A percentile compares a stretch with the other conserved stretches of the same genome.
Evolutionary conservation across 2,797 vertebrate genomes (phyloP).

Genomic region (Ptychadena robeensis): DNA sequence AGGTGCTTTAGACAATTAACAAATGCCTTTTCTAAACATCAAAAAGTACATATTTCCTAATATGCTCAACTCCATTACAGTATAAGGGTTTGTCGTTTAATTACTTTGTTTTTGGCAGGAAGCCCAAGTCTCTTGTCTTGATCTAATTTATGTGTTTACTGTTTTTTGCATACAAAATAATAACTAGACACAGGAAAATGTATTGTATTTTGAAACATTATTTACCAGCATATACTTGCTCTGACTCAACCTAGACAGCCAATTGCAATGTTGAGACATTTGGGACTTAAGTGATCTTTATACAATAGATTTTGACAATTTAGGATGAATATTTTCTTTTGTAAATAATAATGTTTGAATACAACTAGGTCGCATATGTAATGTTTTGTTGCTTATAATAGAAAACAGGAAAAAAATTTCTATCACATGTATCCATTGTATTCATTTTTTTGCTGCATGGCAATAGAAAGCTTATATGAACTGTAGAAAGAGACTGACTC

Average conservation of each 20-base stretch:
- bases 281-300: neutral
- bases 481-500: no score
- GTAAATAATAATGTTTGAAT: no score
- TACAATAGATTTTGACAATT: neutral
- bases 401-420: no score
- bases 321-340: neutral
- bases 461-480: no score
- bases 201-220: neutral
- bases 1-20: neutral
- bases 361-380: no score
- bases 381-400: no score
- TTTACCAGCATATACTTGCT: neutral
- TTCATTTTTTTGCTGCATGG: no score
- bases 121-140: neutral
- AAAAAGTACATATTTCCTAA: neutral
- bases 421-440: no score
- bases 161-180: neutral
- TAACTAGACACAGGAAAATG: neutral
- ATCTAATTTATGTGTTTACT: neutral
- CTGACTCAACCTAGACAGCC: neutral
- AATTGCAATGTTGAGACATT: no score
- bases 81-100: neutral
- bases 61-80: neutral
- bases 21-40: neutral
- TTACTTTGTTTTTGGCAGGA: neutral